Percentiles rank a stretch among this genome's conserved stretches.
phyloP scores from a whole-genome alignment of 23 tunicate genomes.

The Pegea sp. region DNA sequence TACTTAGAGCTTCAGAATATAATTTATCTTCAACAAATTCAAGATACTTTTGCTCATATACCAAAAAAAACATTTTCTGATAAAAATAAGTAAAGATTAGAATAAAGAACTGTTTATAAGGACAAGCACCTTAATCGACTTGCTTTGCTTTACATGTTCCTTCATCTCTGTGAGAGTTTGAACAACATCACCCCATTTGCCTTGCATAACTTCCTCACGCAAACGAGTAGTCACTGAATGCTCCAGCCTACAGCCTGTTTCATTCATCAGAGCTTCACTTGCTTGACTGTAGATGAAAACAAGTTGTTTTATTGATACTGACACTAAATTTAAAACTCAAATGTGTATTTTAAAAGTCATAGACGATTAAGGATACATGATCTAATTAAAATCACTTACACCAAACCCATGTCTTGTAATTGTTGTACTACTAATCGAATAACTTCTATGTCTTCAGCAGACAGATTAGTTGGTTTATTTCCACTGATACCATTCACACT shows the following conservation, averaged over 20 bases:
- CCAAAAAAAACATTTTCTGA: conserved; percentile 59
- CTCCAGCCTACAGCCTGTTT: conserved; percentile 70
- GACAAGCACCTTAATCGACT: no score
- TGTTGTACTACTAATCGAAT: conserved; percentile 86
- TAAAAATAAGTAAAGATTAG: no score
- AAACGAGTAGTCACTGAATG: conserved; percentile 57
- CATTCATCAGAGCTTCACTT: conserved; percentile 40
- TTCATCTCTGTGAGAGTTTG: conserved; percentile 48
- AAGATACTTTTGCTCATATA: conserved; percentile 77
- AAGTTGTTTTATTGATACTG: neutral
- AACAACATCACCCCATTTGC: conserved; percentile 58
- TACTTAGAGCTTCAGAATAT: conserved; percentile 40
- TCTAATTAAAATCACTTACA: conserved; percentile 24
- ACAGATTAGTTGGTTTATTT: no score
- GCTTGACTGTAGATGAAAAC: conserved; percentile 27
- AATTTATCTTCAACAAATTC: conserved; percentile 79
- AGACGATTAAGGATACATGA: neutral
- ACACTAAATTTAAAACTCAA: neutral
- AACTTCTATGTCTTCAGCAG: conserved; percentile 64
- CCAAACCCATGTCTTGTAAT: conserved; percentile 45
- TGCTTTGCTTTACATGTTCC: no score
- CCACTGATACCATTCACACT: no score
- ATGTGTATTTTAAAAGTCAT: neutral
- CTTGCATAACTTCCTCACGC: conserved; percentile 45
- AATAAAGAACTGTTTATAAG: no score